Base-by-base conservation (phyloP, 2,797 vertebrate genomes). In the Argyrosomus regius region DNA sequence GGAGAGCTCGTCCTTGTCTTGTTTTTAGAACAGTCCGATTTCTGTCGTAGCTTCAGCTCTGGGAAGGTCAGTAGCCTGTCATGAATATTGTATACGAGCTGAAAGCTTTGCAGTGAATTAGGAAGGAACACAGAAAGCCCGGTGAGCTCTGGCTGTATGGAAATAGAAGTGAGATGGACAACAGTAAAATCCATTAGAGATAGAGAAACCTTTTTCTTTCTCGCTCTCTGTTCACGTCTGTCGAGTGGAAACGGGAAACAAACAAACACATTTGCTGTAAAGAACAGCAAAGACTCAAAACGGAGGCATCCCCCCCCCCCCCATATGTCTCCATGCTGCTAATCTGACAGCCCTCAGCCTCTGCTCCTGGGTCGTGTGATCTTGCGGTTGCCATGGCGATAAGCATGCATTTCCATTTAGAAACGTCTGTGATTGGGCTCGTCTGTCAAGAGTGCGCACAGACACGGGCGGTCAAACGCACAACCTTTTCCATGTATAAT, bases 401-500 rank as follows among this genome's bases (percentile, higher is more conserved):
- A 14, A 56, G 84, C 84, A 87, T 93, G 84, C 48, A 91, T 93
- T 93, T 88, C 90, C 83, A 88, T 88, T 61, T 54, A n/a, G 63
- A 78, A 76, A 63, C 56, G 24, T 65, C 72, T 46, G 66, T 20
- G 10, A 48, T 59, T 24, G 3, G 6, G 46, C 54, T 46, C 5
- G 1, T 41, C 52, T 61, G 11, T 72, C 17, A 66, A 48, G 5
- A 72, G 5, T 39, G 35, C 35, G 8, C 65, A 13, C 50, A 57
- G 9, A 53, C 45, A 22, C 35, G 22, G 39, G 45, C 65, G 10
- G 54, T 57, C 58, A 0, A 8, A 17, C 3, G 53, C 24, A 35
- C 50, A 20, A 26, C 28, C 17, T 8, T 16, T 16, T 26, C 88
- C 88, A 91, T 91, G 89, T 95, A 93, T 95, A 95, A 95, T 95